phyloP scores from a whole-genome alignment of 1,140 invertebrate genomes.

The Batillaria attramentaria region DNA sequence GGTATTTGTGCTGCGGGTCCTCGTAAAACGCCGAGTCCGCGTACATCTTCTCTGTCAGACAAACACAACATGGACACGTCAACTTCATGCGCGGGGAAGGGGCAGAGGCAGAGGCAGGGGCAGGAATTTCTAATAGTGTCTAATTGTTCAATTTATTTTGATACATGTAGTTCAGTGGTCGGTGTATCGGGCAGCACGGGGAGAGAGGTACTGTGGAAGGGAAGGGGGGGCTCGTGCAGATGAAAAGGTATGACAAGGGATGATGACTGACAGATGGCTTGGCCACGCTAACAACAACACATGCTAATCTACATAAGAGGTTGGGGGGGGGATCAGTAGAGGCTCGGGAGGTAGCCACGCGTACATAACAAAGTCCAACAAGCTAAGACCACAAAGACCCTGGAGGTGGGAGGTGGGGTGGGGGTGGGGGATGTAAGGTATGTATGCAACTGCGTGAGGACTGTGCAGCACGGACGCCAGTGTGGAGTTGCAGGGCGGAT shows the following conservation, averaged over 20 bases:
- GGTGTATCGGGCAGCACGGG: background rate
- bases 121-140: too few species aligned
- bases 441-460: too few species aligned
- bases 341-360: too few species aligned
- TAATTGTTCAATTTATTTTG: background rate
- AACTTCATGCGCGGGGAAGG: background rate
- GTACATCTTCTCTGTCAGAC: constrained; percentile 87
- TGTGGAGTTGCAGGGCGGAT: too few species aligned
- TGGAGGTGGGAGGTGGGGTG: too few species aligned
- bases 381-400: too few species aligned
- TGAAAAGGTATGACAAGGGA: background rate
- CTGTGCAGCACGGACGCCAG: too few species aligned
- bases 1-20: constrained; percentile 83
- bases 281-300: too few species aligned
- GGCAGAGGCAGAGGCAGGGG: background rate
- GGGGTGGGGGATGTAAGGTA: too few species aligned
- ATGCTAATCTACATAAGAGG: too few species aligned
- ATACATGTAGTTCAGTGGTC: background rate
- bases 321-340: too few species aligned
- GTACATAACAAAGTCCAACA: too few species aligned
- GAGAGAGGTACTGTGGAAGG: background rate
- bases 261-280: background rate
- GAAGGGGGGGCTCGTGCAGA: background rate
- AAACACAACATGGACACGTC: constrained; percentile 21
- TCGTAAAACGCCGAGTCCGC: constrained; percentile 94